These are phyloP conservation scores for Acrossocheilus wenchowensis DNA, from an alignment of 2,797 vertebrate species.

Conservation along the genomic window DNA sequence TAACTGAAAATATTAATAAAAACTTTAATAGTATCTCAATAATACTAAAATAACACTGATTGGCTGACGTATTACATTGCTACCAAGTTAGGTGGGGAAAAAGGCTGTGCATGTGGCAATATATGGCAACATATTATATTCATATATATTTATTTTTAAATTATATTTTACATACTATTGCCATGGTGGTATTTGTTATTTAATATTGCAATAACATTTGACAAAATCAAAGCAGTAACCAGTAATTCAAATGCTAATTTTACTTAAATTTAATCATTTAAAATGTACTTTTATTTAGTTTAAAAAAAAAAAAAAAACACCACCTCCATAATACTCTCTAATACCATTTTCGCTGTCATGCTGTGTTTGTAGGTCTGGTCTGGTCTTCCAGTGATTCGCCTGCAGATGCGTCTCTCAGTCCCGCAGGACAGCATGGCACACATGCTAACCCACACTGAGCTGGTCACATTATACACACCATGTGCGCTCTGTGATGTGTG, in stretches of 20 bases:
- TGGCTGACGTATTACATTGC: not conserved
- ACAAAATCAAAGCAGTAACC: not conserved
- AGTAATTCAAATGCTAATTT: not conserved
- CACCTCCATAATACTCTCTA: not conserved
- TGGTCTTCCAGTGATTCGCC: constrained; percentile 13
- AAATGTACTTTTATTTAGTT: not conserved
- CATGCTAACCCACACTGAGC: constrained; percentile 73
- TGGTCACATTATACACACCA: constrained; percentile 82
- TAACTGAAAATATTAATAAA: no score
- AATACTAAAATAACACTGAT: no score
- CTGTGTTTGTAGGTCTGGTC: constrained; percentile 10
- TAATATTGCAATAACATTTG: not conserved
- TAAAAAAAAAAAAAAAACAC: no score
- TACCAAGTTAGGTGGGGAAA: not conserved
- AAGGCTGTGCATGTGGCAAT: not conserved
- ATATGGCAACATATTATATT: no score
- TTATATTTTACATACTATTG: not conserved
- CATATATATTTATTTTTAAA: not conserved
- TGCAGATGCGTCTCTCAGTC: constrained; percentile 77
- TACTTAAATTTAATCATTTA: not conserved
- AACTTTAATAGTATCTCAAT: no score
- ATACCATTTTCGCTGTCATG: not conserved
- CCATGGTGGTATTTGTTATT: not conserved
- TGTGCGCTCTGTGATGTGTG: constrained; percentile 66
- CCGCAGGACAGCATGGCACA: constrained; percentile 73